phyloP scores from a whole-genome alignment of 2,113 vertebrate genomes.

The Sturnus vulgaris region DNA sequence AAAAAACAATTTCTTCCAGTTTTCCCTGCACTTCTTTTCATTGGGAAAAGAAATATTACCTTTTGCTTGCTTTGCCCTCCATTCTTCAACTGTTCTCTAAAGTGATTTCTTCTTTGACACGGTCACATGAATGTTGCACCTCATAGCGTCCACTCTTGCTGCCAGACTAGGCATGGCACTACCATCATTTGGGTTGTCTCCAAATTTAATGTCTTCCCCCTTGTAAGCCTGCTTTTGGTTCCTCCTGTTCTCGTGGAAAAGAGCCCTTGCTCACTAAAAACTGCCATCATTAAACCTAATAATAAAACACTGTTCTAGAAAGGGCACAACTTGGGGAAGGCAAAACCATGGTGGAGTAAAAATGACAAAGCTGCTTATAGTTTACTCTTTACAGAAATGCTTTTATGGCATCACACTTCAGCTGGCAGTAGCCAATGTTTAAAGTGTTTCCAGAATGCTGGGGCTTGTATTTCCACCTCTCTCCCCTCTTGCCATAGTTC shows the following conservation, averaged over 20 bases:
- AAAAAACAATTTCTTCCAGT: neutral
- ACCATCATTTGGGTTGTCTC: neutral
- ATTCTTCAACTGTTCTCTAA: neutral
- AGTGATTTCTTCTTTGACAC: neutral
- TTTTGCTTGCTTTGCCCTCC: neutral
- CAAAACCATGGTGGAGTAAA: neutral
- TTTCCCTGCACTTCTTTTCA: neutral
- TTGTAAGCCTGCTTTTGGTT: fast-evolving
- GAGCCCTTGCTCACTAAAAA: neutral
- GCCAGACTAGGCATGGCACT: neutral
- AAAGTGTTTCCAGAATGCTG: neutral
- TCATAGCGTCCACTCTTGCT: neutral
- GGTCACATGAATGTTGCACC: neutral
- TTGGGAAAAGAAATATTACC: neutral
- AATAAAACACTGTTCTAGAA: neutral
- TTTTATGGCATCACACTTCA: neutral
- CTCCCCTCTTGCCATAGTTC: neutral
- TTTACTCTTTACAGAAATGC: neutral
- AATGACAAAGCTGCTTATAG: neutral
- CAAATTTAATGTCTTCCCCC: neutral
- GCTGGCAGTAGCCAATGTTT: neutral
- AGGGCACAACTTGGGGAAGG: neutral
- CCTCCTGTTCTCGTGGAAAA: neutral
- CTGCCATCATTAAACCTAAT: neutral
- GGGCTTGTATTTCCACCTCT: neutral